Conservation (phyloP, 2,888 invertebrate genomes). For the Zele albiditarsus region DNA sequence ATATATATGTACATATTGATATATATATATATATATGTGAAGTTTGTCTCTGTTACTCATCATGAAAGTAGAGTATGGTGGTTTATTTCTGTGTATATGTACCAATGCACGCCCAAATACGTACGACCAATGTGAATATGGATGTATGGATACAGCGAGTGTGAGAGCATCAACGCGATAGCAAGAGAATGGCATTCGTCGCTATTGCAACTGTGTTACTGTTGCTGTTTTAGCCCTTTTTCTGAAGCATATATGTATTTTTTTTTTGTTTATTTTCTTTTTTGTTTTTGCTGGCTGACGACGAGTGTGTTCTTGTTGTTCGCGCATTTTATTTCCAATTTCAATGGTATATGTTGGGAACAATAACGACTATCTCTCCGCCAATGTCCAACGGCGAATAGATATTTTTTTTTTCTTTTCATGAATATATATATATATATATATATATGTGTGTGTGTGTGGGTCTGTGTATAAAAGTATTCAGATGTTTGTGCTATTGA, state of each 20-base stretch:
- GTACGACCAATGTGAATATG: not conserved
- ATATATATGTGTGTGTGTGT: too few species aligned
- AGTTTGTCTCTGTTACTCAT: conserved; percentile 8
- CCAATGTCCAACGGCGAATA: not conserved
- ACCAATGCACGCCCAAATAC: not conserved
- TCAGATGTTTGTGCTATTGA: too few species aligned
- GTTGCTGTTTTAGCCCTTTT: not conserved
- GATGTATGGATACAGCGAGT: not conserved
- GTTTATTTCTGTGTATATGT: not conserved
- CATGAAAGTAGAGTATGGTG: not conserved
- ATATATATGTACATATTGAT: not conserved
- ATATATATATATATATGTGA: not conserved
- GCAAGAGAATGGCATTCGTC: conserved; percentile 23
- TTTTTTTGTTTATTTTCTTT: too few species aligned
- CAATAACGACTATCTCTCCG: conserved; percentile 47
- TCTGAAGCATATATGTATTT: not conserved
- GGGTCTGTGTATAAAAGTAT: too few species aligned
- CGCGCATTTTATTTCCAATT: conserved; percentile 62
- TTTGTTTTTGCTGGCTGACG: too few species aligned
- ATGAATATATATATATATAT: too few species aligned
- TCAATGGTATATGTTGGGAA: conserved; percentile 45
- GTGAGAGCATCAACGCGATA: not conserved
- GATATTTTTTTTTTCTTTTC: too few species aligned
- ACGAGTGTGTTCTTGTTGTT: not conserved
- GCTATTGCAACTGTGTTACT: not conserved